These are phyloP conservation scores for Poliocrania exsul DNA, from an alignment of 2,797 vertebrate genomes.

Conservation along the genomic window DNA sequence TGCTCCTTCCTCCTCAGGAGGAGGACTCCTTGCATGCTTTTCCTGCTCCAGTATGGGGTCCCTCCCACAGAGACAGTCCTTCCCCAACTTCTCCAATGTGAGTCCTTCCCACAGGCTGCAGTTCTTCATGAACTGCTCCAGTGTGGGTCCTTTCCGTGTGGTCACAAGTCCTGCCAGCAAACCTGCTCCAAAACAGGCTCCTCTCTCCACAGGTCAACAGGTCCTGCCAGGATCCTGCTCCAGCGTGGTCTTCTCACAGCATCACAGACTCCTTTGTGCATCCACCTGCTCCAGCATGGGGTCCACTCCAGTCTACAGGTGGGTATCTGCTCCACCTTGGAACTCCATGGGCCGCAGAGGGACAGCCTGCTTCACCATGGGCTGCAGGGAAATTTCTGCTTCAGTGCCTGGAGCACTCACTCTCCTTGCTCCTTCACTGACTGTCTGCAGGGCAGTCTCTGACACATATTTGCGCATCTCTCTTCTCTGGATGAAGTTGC, in stretches of 20 bases:
- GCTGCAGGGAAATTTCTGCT: neutral
- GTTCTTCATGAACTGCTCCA: neutral
- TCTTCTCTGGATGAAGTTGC: neutral
- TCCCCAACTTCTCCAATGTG: neutral
- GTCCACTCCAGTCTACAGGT: neutral
- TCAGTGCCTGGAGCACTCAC: neutral
- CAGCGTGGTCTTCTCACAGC: no score
- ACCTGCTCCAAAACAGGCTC: neutral
- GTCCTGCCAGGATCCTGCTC: no score
- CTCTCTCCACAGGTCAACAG: no score
- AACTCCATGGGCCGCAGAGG: neutral
- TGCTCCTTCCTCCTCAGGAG: fast-evolving
- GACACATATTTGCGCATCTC: neutral
- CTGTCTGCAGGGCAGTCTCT: neutral
- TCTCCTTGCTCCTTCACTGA: neutral
- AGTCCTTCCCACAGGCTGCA: neutral
- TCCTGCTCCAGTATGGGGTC: neutral
- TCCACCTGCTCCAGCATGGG: neutral
- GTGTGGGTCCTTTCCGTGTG: neutral
- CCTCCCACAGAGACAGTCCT: neutral
- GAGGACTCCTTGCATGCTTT: neutral
- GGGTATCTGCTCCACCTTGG: neutral
- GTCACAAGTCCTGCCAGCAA: neutral
- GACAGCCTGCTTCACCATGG: neutral
- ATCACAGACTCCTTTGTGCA: neutral